Evolutionary conservation across 1,140 invertebrate species (phyloP).

Genomic region (Brachionus rubens): DNA sequence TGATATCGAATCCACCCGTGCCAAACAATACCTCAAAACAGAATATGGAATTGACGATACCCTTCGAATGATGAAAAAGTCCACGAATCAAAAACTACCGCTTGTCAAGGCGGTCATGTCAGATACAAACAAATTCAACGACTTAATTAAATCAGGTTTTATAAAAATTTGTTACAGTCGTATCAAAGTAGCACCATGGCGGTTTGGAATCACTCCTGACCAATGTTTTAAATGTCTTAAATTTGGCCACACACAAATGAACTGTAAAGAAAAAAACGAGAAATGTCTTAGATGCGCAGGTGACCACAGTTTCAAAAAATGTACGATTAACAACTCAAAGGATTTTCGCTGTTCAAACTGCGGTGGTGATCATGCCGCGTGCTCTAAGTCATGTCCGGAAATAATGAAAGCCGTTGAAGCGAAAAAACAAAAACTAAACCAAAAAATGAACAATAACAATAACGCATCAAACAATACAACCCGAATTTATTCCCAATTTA

Average conservation of each 20-base stretch:
- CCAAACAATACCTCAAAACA: background rate
- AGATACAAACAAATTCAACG: background rate
- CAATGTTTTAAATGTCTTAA: background rate
- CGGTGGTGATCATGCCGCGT: background rate
- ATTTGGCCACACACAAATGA: background rate
- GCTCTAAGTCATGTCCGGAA: background rate
- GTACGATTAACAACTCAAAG: background rate
- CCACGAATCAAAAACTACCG: no score
- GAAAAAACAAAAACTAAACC: background rate
- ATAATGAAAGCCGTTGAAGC: background rate
- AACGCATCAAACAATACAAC: background rate
- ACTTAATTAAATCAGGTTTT: background rate
- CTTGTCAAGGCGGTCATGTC: no score
- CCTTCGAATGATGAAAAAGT: background rate
- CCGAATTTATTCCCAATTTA: no score
- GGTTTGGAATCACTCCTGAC: background rate
- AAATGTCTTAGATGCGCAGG: background rate
- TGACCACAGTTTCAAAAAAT: background rate
- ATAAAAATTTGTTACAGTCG: background rate
- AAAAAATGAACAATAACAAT: conserved; percentile 14
- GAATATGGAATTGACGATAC: background rate
- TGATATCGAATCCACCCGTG: background rate
- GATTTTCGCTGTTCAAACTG: background rate
- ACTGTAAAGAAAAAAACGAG: background rate
- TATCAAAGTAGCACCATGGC: background rate